Conservation (phyloP, 2,113 vertebrate species). For the Sebastes schlegelii region DNA sequence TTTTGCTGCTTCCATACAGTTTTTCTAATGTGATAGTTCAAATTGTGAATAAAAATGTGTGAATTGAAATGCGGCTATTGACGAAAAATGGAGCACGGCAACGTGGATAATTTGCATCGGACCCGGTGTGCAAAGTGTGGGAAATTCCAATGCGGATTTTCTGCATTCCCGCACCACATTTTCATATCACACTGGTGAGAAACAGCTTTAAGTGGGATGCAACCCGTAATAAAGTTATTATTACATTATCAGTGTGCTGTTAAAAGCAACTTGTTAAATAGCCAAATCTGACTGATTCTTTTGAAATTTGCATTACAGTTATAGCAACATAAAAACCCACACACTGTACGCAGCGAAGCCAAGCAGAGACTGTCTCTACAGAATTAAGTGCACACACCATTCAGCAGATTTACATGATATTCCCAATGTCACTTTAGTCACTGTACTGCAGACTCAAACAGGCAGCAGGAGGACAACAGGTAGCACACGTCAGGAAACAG, state of each 20-base stretch:
- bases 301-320: background rate
- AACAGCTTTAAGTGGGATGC: background rate
- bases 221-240: background rate
- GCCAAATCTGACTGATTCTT: background rate
- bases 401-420: background rate
- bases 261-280: background rate
- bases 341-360: background rate
- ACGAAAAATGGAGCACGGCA: too few species aligned
- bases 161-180: too few species aligned
- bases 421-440: background rate
- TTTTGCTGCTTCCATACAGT: too few species aligned
- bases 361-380: background rate
- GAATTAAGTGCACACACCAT: background rate
- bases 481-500: background rate
- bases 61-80: too few species aligned
- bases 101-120: too few species aligned
- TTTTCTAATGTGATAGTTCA: too few species aligned
- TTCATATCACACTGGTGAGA: too few species aligned
- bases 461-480: constrained; percentile 5
- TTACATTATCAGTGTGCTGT: background rate
- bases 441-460: background rate
- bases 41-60: too few species aligned
- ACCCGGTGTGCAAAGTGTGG: too few species aligned
- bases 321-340: background rate
- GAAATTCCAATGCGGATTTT: too few species aligned